These are phyloP conservation scores for Eilema griseolum DNA, from an alignment of 2,888 invertebrate species.

Conservation along the genomic window DNA sequence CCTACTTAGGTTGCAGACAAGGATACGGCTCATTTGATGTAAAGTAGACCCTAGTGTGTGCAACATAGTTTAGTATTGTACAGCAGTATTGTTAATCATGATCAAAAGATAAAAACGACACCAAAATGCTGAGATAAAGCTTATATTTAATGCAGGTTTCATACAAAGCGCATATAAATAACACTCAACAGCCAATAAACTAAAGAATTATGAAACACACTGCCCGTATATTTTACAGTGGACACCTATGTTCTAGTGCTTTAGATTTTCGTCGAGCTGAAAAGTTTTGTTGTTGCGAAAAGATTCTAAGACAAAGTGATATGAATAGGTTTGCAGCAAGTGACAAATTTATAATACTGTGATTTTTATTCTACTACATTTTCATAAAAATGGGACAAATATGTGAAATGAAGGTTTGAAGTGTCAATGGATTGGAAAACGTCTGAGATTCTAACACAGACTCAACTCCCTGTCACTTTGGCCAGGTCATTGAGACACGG, in stretches of 20 bases:
- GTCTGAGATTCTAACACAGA: no score
- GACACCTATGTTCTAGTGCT: slow-evolving; percentile 28
- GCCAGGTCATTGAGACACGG: no score
- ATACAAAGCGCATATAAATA: slow-evolving; percentile 5
- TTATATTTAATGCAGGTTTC: background rate
- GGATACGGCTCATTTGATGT: no score
- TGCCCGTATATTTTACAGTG: slow-evolving; percentile 29
- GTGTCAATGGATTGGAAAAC: no score
- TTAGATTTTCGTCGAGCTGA: slow-evolving; percentile 30
- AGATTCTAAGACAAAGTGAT: slow-evolving; percentile 29
- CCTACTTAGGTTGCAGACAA: no score
- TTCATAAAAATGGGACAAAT: background rate
- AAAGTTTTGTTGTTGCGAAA: slow-evolving; percentile 30
- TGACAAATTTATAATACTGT: slow-evolving; percentile 17
- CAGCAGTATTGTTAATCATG: no score
- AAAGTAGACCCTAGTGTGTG: no score
- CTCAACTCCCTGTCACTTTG: no score
- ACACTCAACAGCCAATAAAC: slow-evolving; percentile 18
- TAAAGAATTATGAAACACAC: slow-evolving; percentile 18
- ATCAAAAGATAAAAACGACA: no score
- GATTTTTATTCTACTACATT: slow-evolving; percentile 5
- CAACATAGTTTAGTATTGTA: no score
- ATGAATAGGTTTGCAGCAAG: slow-evolving; percentile 25
- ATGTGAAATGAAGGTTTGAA: background rate
- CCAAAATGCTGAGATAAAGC: background rate